phyloP scores from a whole-genome alignment of 2,888 invertebrate species.

The Adelphocoris suturalis region DNA sequence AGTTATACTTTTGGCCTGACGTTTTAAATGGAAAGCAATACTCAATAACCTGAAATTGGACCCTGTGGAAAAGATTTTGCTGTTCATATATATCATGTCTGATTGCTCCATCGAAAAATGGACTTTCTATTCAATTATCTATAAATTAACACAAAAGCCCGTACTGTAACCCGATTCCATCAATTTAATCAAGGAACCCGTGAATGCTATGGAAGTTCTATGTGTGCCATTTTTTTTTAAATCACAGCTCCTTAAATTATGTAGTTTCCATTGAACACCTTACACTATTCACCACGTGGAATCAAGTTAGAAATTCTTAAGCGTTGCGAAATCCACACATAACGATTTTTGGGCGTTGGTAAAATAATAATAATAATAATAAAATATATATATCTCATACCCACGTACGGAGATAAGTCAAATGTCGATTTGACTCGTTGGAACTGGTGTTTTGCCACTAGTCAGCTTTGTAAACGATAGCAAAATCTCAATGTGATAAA shows the following conservation, averaged over 20 bases:
- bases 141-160: no score
- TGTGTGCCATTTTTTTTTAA: background rate
- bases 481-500: constrained; percentile 60
- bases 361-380: no score
- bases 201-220: background rate
- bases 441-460: constrained; percentile 61
- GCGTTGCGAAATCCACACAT: no score
- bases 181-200: constrained; percentile 7
- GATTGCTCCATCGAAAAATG: no score
- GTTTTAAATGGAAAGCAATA: no score
- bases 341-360: no score
- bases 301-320: background rate
- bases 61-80: background rate
- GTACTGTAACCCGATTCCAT: background rate
- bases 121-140: no score
- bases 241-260: no score
- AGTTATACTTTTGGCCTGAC: no score
- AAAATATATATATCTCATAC: no score
- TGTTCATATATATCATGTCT: background rate
- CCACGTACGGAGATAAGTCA: no score
- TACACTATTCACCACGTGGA: background rate
- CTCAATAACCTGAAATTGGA: background rate
- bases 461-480: constrained; percentile 56
- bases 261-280: background rate
- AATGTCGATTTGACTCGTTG: background rate